These are phyloP conservation scores for Prolemur simus DNA, from an alignment of 2,113 vertebrate genomes.

Conservation along the genomic window DNA sequence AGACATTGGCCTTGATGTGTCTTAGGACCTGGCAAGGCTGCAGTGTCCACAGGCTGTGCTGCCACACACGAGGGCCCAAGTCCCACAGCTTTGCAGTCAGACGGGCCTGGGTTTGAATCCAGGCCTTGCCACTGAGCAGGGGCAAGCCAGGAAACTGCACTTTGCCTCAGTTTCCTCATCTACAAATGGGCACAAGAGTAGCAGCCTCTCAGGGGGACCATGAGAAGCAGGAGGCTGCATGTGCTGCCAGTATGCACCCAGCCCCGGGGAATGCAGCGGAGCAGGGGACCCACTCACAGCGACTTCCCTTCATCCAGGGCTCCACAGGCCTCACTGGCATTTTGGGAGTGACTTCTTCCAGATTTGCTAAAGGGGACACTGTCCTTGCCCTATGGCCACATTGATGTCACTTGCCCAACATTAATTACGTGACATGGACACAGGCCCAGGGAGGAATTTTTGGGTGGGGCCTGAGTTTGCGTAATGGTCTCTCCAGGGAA, in stretches of 20 bases:
- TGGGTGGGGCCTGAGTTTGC: not conserved
- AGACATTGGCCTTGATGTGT: not conserved
- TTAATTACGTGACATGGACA: not conserved
- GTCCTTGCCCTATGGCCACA: not conserved
- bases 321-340: not conserved
- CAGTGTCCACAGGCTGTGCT: fast-evolving
- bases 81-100: not conserved
- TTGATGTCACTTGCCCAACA: not conserved
- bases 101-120: not conserved
- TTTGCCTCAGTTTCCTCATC: not conserved
- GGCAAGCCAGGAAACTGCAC: too few relatives aligned
- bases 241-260: not conserved
- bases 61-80: not conserved
- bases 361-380: not conserved
- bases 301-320: not conserved
- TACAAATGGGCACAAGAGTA: not conserved
- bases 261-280: not conserved
- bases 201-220: not conserved
- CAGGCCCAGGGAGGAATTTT: not conserved
- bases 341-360: not conserved
- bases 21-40: fast-evolving
- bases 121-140: not conserved
- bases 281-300: not conserved
- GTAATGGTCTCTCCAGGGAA: not conserved
- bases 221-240: not conserved